These are phyloP conservation scores for Craterocephalus amniculus DNA, from an alignment of 2,797 vertebrate genomes.

Conservation along the genomic window DNA sequence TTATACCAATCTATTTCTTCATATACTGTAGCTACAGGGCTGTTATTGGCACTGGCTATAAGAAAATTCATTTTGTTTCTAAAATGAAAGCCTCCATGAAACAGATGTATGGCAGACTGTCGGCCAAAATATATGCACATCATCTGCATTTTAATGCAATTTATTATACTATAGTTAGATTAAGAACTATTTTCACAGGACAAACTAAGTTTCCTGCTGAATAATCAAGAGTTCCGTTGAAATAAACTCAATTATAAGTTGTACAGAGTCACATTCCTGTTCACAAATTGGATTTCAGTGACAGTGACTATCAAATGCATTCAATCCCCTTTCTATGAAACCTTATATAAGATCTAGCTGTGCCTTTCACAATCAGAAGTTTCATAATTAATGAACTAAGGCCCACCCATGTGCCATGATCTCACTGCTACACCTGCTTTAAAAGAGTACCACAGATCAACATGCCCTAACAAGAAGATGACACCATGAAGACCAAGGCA, in stretches of 20 bases:
- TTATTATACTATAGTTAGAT: conserved; percentile 30
- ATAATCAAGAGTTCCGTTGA: conserved; percentile 11
- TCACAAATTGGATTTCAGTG: conserved; percentile 26
- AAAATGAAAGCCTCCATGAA: conserved; percentile 8
- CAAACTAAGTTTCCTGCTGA: conserved; percentile 21
- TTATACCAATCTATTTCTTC: neutral
- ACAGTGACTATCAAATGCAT: neutral
- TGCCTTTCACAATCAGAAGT: neutral
- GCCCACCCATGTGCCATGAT: neutral
- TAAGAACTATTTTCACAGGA: conserved; percentile 15
- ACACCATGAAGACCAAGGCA: neutral
- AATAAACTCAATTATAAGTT: conserved; percentile 36
- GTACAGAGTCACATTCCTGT: neutral
- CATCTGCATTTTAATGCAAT: conserved; percentile 6
- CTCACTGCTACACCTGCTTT: too few relatives aligned
- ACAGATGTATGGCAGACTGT: conserved; percentile 5
- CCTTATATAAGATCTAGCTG: neutral
- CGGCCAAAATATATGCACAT: conserved; percentile 2
- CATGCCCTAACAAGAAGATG: neutral
- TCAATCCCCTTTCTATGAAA: neutral
- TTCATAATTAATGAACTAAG: neutral
- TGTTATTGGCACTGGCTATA: neutral
- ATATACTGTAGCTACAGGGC: neutral
- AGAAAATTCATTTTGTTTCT: conserved; percentile 8
- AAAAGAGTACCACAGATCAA: neutral